A percentile compares a stretch with the other conserved stretches of the same genome.
Evolutionary conservation across 2,888 invertebrate genomes (phyloP).

Genomic region (Nemotelus pantherinus): DNA sequence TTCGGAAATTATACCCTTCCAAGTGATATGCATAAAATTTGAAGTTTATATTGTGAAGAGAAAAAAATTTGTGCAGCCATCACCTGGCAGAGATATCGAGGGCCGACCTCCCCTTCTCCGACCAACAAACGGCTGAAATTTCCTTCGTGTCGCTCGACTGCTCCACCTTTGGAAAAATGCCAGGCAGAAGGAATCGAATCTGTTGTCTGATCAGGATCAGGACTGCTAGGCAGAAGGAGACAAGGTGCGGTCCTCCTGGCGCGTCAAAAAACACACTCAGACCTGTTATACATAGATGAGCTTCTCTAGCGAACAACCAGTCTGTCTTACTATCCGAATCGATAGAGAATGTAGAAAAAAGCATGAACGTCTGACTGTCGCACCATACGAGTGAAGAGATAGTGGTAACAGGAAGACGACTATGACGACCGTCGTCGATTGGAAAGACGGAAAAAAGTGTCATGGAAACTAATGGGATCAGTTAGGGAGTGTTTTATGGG

Average conservation of each 20-base stretch:
- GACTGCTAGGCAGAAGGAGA: not conserved
- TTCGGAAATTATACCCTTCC: constrained; percentile 48
- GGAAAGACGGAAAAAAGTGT: constrained; percentile 15
- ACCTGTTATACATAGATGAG: not conserved
- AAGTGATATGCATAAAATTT: constrained; percentile 50
- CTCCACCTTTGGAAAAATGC: constrained; percentile 23
- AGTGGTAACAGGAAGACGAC: not conserved
- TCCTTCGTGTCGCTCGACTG: constrained; percentile 10
- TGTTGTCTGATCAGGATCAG: no score
- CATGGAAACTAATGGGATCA: constrained; percentile 42
- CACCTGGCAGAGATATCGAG: constrained; percentile 19
- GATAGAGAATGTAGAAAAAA: constrained; percentile 12
- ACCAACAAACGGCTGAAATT: constrained; percentile 8
- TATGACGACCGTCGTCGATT: not conserved
- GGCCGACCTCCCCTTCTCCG: not conserved
- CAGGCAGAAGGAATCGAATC: not conserved
- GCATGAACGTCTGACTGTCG: constrained; percentile 29
- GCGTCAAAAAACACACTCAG: constrained; percentile 26
- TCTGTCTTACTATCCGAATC: not conserved
- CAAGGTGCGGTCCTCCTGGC: not conserved
- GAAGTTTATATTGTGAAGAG: constrained; percentile 46
- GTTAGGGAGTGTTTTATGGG: constrained; percentile 39
- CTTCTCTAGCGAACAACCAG: not conserved
- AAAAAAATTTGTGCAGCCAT: constrained; percentile 32
- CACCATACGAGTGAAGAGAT: constrained; percentile 1